These are phyloP conservation scores for Noctua janthina DNA, from an alignment of 2,888 invertebrate species.

Conservation along the genomic window DNA sequence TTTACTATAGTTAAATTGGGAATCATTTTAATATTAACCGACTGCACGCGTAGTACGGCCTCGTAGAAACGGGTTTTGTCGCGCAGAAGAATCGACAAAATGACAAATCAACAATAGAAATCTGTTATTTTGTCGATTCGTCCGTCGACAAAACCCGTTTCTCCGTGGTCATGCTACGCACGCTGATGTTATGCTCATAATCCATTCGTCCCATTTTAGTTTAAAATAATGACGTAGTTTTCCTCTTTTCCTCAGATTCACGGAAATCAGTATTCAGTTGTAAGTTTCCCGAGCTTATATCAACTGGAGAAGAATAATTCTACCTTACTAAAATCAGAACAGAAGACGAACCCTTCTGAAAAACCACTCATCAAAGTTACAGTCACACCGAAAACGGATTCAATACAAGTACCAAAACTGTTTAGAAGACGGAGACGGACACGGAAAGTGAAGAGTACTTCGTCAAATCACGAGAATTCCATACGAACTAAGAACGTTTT, in stretches of 20 bases:
- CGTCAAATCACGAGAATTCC: conserved; percentile 77
- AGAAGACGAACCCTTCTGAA: conserved; percentile 34
- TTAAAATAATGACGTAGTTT: neutral
- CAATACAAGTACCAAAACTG: conserved; percentile 67
- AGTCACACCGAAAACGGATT: conserved; percentile 75
- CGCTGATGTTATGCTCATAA: neutral
- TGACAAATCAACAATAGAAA: too few species aligned
- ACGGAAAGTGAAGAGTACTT: conserved; percentile 69
- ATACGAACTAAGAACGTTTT: conserved; percentile 75
- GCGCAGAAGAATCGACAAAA: too few species aligned
- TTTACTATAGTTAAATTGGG: neutral
- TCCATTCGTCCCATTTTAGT: neutral
- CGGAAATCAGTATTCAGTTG: conserved; percentile 67
- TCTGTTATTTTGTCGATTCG: too few species aligned
- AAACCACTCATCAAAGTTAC: conserved; percentile 80
- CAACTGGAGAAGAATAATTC: conserved; percentile 37
- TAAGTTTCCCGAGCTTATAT: conserved; percentile 66
- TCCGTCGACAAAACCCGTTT: too few species aligned
- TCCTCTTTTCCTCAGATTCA: conserved; percentile 67
- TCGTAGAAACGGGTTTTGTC: too few species aligned
- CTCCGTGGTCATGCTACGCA: too few species aligned
- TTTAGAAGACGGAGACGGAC: conserved; percentile 67
- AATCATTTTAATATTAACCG: neutral
- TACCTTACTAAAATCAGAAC: conserved; percentile 21
- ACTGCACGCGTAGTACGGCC: too few species aligned